Evolutionary conservation across 2,888 invertebrate genomes (phyloP).

Genomic region (Leptothorax acervorum): DNA sequence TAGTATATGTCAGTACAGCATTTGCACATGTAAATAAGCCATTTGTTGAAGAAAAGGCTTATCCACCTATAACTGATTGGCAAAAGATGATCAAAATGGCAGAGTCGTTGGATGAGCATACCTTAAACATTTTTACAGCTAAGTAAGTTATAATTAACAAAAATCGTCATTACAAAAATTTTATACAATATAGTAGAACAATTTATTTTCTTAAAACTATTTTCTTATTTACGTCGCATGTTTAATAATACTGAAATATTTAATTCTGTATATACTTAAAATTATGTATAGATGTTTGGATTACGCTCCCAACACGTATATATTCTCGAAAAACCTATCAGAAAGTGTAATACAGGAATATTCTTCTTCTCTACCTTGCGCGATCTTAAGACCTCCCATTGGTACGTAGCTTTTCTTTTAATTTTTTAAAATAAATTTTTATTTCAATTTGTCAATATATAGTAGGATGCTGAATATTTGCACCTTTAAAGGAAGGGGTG

Average conservation of each 20-base stretch:
- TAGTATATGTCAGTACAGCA: too few species aligned
- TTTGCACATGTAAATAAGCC: too few species aligned
- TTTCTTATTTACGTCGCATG: too few species aligned
- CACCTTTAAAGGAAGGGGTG: not conserved
- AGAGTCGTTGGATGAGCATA: too few species aligned
- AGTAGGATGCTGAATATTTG: slow-evolving; percentile 87
- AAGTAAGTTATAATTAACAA: too few species aligned
- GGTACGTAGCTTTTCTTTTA: slow-evolving; percentile 87
- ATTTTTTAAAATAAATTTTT: slow-evolving; percentile 80
- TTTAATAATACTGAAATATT: not conserved
- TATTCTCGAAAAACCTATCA: slow-evolving; percentile 95
- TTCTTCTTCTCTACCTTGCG: slow-evolving; percentile 88
- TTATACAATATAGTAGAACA: too few species aligned
- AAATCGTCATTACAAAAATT: too few species aligned
- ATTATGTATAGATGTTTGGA: slow-evolving; percentile 86
- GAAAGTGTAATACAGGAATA: slow-evolving; percentile 93
- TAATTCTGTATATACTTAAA: not conserved
- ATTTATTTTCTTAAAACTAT: too few species aligned
- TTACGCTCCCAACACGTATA: slow-evolving; percentile 95
- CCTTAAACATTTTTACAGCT: too few species aligned
- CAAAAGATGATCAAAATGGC: too few species aligned
- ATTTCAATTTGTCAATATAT: slow-evolving; percentile 87
- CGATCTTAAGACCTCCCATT: slow-evolving; percentile 95
- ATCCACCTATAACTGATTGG: too few species aligned
- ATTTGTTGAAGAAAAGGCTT: too few species aligned